phyloP scores from a whole-genome alignment of 2,888 invertebrate species.

The Deroplatys truncata region DNA sequence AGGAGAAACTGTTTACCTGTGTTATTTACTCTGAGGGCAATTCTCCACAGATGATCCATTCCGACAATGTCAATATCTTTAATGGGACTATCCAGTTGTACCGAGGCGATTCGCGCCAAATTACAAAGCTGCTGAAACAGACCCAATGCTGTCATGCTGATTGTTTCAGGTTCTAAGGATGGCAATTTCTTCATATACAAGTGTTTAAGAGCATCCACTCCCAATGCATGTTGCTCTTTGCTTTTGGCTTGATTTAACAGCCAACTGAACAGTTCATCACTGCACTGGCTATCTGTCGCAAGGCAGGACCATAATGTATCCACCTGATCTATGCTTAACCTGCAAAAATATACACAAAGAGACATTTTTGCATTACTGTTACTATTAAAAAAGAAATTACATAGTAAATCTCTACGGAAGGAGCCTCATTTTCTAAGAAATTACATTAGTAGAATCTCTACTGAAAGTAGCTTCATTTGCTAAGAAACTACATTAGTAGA shows the following conservation, averaged over 20 bases:
- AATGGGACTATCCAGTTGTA: conserved; percentile 55
- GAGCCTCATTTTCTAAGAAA: too few species aligned
- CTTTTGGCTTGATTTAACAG: conserved; percentile 86
- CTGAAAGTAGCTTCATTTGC: too few species aligned
- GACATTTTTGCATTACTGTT: not conserved
- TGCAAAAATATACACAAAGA: conserved; percentile 38
- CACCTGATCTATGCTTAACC: conserved; percentile 80
- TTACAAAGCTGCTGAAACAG: conserved; percentile 89
- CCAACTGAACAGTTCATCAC: conserved; percentile 93
- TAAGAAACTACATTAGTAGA: too few species aligned
- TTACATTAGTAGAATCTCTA: too few species aligned
- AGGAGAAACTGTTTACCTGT: conserved; percentile 52
- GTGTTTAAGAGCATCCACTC: conserved; percentile 80
- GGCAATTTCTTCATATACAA: conserved; percentile 87
- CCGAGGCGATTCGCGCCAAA: conserved; percentile 76
- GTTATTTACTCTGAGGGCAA: conserved; percentile 83
- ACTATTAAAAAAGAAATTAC: not conserved
- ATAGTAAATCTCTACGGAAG: not conserved
- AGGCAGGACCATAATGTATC: conserved; percentile 90
- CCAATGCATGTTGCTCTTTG: conserved; percentile 82
- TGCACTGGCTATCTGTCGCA: conserved; percentile 78
- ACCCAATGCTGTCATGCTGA: conserved; percentile 87
- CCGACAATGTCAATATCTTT: conserved; percentile 63
- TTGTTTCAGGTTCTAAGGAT: conserved; percentile 79
- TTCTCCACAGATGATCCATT: conserved; percentile 93